Evolutionary conservation across 1,140 invertebrate species (phyloP), one percentile per base, ranked within the genome.

Genomic region (Campoletis sonorensis): DNA sequence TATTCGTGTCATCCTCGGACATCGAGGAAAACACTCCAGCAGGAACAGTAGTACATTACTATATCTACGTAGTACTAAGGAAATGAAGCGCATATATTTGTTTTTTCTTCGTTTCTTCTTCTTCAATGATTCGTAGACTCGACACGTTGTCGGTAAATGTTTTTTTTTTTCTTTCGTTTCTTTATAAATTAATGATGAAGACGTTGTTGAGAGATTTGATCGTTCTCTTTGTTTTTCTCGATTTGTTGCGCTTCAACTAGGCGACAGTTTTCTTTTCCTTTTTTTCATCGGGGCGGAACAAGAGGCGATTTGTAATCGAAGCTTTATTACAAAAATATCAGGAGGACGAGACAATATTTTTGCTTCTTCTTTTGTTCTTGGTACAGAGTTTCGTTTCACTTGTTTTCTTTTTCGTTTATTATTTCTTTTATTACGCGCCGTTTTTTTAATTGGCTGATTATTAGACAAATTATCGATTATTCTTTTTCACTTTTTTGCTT

Each of bases 351-450:
- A 73, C n/a, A 49, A 21, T 49, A 73, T 73, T 73, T 49, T 23
- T n/a, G 40, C 21, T 73, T 72, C 21, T 67, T 67, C 23, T 61
- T 33, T 70, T 51, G 21, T 70, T 71, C 26, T 70, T 10, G 37
- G 10, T 10, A 10, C 37, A 37, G 37, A 37, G 37, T 37, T 37
- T 37, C 37, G 37, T 70, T 54, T 54, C 75, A 70, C 51, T 72
- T 27, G 27, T 82, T 64, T 80, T 81, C 40, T 77, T 72, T 80
- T 71, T 79, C 58, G 37, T 78, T 71, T 71, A 23, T 49, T 54
- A 72, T 54, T 81, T 30, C 26, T n/a, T n/a, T n/a, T 49, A 81
- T 54, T 27, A 73, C 49, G 23, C 26, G 26, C 26, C 21, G 21
- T 61, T 18, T 81, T 64, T 81, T 75, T 40, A 27, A 33, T 23